These are phyloP conservation scores for Pygocentrus nattereri DNA, from an alignment of 2,797 vertebrate species.

Conservation along the genomic window DNA sequence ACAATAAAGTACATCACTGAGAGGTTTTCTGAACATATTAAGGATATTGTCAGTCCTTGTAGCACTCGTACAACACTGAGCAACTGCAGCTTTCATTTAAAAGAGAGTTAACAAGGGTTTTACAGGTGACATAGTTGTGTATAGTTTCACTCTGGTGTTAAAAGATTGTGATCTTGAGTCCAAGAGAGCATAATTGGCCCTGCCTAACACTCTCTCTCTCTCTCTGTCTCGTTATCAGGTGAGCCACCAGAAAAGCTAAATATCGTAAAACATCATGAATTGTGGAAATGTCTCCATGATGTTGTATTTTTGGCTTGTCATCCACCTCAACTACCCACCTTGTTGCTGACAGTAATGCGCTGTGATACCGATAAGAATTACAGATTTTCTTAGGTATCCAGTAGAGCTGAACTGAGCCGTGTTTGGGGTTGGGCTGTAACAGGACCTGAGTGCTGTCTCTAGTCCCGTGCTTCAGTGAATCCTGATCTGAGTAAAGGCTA, in stretches of 20 bases:
- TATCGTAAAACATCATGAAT: background rate
- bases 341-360: background rate
- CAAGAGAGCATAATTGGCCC: background rate
- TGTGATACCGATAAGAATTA: background rate
- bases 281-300: background rate
- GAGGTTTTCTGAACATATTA: no score
- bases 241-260: background rate
- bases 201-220: background rate
- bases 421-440: constrained; percentile 55
- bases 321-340: background rate
- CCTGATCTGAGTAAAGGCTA: constrained; percentile 45
- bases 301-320: background rate
- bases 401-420: constrained; percentile 17
- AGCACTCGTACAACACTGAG: no score
- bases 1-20: no score
- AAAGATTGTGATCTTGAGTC: background rate
- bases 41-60: no score
- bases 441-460: constrained; percentile 64
- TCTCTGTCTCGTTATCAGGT: no score
- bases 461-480: constrained; percentile 66
- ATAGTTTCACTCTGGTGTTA: background rate
- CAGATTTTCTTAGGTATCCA: background rate
- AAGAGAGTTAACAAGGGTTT: background rate
- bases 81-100: no score
- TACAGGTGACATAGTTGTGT: background rate